Evolutionary conservation across 1,140 invertebrate genomes (phyloP).

Genomic region (Phthorimaea operculella): DNA sequence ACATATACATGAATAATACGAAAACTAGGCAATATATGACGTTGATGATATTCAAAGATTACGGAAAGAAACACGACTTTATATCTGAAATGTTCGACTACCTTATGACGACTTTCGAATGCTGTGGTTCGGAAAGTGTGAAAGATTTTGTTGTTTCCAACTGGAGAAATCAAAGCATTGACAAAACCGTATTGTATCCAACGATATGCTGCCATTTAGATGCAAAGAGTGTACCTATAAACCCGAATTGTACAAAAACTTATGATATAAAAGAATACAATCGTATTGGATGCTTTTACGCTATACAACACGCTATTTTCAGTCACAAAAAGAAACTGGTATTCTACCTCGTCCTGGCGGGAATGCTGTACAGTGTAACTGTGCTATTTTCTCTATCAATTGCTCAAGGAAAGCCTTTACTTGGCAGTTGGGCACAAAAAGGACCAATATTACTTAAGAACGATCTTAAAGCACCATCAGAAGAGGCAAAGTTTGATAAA

Average conservation of each 20-base stretch:
- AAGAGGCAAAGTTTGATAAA: background rate
- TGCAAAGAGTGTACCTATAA: slow-evolving; percentile 13
- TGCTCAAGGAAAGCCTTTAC: slow-evolving; percentile 38
- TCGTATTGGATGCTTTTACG: slow-evolving; percentile 38
- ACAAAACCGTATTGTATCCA: slow-evolving; percentile 37
- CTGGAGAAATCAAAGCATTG: slow-evolving; percentile 29
- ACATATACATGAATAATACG: slow-evolving; percentile 44
- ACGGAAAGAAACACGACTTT: slow-evolving; percentile 48
- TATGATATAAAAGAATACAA: slow-evolving; percentile 17
- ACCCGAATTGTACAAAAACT: slow-evolving; percentile 34
- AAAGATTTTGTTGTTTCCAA: slow-evolving; percentile 35
- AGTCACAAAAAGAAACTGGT: slow-evolving; percentile 36
- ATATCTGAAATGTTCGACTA: slow-evolving; percentile 43
- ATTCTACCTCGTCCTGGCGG: slow-evolving; percentile 35
- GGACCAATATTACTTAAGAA: slow-evolving; percentile 11
- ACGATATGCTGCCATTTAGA: slow-evolving; percentile 43
- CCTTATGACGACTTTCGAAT: slow-evolving; percentile 50
- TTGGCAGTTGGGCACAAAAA: slow-evolving; percentile 21
- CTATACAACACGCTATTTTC: slow-evolving; percentile 29
- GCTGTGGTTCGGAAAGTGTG: slow-evolving; percentile 41
- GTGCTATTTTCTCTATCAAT: slow-evolving; percentile 48
- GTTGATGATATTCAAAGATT: slow-evolving; percentile 28
- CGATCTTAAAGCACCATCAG: too few relatives aligned
- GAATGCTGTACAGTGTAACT: slow-evolving; percentile 26
- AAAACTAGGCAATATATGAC: slow-evolving; percentile 33